Conservation (phyloP, 2,797 vertebrate species). For the Bucorvus abyssinicus region DNA sequence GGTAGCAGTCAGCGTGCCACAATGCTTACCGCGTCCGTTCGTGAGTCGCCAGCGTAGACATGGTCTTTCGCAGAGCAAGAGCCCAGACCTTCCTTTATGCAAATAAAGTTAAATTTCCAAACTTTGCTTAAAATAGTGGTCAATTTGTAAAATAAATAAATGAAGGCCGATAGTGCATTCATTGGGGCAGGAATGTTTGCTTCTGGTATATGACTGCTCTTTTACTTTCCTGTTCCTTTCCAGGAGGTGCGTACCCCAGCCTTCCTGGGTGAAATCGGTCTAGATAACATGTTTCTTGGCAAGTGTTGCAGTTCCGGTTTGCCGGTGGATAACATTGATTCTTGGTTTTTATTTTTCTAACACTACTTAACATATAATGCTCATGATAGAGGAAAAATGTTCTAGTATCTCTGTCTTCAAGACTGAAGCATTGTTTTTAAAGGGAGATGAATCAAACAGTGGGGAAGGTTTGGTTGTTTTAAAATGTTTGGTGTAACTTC, state of each 20-base stretch:
- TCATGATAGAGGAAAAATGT: background rate
- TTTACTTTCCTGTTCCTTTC: background rate
- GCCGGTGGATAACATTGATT: background rate
- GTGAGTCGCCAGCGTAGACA: fast-evolving
- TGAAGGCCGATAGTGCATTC: background rate
- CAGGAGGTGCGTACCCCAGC: background rate
- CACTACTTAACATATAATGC: background rate
- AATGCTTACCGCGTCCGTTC: background rate
- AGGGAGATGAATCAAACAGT: background rate
- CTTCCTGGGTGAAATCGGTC: background rate
- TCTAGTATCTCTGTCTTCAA: background rate
- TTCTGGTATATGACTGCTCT: background rate
- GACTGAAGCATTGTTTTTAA: background rate
- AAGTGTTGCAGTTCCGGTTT: background rate
- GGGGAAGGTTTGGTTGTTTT: background rate
- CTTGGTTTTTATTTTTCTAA: background rate
- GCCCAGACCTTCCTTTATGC: background rate
- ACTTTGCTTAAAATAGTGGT: background rate
- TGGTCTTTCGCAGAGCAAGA: background rate
- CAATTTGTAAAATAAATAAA: background rate
- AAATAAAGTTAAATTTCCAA: background rate
- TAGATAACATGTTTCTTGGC: background rate
- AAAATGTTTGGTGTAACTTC: background rate
- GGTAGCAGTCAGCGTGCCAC: fast-evolving
- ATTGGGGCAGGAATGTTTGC: background rate